These are phyloP conservation scores for Pogonocichla stellata DNA, from an alignment of 2,113 vertebrate species.

Conservation along the genomic window DNA sequence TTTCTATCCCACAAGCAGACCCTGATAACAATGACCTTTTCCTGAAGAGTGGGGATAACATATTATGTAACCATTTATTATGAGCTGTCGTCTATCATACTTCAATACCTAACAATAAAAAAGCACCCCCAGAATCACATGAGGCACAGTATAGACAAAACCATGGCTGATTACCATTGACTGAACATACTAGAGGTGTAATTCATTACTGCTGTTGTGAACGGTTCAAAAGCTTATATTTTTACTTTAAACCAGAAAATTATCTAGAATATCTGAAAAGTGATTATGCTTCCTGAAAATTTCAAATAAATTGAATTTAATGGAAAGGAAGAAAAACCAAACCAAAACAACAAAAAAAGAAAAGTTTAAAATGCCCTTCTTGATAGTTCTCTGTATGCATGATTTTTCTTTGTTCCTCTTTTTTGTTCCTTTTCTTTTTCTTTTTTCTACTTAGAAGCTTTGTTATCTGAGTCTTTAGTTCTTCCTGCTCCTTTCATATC, in stretches of 20 bases:
- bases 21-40: not conserved
- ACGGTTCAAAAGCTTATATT: not conserved
- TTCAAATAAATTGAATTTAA: not conserved
- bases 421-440: not conserved
- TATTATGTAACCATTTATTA: not conserved
- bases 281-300: not conserved
- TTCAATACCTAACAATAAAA: not conserved
- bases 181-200: not conserved
- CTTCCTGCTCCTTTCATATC: conserved; percentile 13
- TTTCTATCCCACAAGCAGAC: not conserved
- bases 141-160: not conserved
- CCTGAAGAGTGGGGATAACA: not conserved
- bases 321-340: not conserved
- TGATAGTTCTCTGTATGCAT: not conserved
- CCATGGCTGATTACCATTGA: not conserved
- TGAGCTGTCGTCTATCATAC: not conserved
- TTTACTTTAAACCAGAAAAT: not conserved
- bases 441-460: not conserved
- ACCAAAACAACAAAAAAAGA: not conserved
- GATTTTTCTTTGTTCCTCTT: not conserved
- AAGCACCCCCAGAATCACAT: not conserved
- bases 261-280: not conserved
- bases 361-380: not conserved
- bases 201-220: not conserved
- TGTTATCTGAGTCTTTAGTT: conserved; percentile 11